These are phyloP conservation scores for Drosophila kikkawai DNA, from an alignment of 1,140 invertebrate genomes.

Conservation along the genomic window DNA sequence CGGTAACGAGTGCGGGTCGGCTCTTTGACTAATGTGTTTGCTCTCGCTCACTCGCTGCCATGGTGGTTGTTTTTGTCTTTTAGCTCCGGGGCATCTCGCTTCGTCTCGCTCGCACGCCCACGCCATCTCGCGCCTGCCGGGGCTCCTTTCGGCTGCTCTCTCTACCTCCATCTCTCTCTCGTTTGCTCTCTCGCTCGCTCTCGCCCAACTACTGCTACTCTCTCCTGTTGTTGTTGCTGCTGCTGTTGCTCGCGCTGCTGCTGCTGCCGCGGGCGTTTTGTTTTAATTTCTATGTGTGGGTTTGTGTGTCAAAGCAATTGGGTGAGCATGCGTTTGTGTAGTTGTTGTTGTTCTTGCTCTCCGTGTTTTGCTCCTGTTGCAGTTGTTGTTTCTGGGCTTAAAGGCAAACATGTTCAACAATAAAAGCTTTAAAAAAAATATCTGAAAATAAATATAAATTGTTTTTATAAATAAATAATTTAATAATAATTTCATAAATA, in stretches of 20 bases:
- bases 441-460: background rate
- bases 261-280: slow-evolving; percentile 68
- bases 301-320: slow-evolving; percentile 81
- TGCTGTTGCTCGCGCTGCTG: slow-evolving; percentile 8
- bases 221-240: slow-evolving; percentile 24
- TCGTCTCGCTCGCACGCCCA: slow-evolving; percentile 49
- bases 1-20: background rate
- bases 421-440: background rate
- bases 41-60: slow-evolving; percentile 9
- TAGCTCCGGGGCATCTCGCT: slow-evolving; percentile 37
- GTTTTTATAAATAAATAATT: no score
- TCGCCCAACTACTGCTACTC: slow-evolving; percentile 6
- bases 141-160: slow-evolving; percentile 10
- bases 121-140: slow-evolving; percentile 17
- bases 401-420: background rate
- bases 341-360: slow-evolving; percentile 2
- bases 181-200: slow-evolving; percentile 1
- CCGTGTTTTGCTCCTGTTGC: slow-evolving; percentile 5
- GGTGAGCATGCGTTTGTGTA: slow-evolving; percentile 56
- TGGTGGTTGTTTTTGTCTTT: slow-evolving; percentile 22
- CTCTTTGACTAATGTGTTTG: slow-evolving; percentile 26
- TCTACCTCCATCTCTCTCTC: background rate
- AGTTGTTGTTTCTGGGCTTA: slow-evolving; percentile 17
- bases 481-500: no score
- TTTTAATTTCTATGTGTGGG: slow-evolving; percentile 79